A percentile compares a stretch with the other conserved stretches of the same genome.
Conservation (phyloP, 2,888 invertebrate genomes). For the Lasioglossum oenotherae region DNA sequence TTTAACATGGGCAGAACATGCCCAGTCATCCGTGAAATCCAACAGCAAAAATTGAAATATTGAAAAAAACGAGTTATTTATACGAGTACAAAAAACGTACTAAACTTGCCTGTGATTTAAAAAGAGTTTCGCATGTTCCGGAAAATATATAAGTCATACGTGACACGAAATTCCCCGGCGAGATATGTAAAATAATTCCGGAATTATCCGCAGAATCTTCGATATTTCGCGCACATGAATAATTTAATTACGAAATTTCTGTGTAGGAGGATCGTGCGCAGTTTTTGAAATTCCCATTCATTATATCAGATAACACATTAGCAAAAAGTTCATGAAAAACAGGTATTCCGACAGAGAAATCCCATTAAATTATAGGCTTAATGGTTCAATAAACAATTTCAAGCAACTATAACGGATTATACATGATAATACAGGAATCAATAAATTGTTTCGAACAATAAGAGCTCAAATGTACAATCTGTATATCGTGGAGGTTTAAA, state of each 20-base stretch:
- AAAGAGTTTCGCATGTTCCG: background rate
- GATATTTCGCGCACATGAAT: slow-evolving; percentile 19
- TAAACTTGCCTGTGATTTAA: background rate
- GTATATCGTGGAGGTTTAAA: background rate
- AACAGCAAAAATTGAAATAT: background rate
- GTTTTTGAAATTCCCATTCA: slow-evolving; percentile 20
- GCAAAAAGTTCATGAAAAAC: background rate
- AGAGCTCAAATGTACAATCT: background rate
- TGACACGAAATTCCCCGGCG: background rate
- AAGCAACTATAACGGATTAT: background rate
- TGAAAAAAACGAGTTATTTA: background rate
- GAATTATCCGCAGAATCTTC: slow-evolving; percentile 11
- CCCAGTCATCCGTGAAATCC: background rate
- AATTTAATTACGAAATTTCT: slow-evolving; percentile 37
- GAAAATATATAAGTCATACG: slow-evolving; percentile 11
- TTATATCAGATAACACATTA: background rate
- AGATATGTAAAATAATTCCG: slow-evolving; percentile 30
- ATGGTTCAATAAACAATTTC: background rate
- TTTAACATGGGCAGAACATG: background rate
- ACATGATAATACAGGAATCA: background rate
- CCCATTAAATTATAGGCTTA: background rate
- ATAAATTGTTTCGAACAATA: background rate
- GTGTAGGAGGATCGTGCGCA: background rate
- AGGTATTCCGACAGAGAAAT: background rate
- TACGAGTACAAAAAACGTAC: background rate